A percentile compares a stretch with the other conserved stretches of the same genome.
Conservation (phyloP, 2,888 invertebrate genomes). For the Lutraria lutraria region DNA sequence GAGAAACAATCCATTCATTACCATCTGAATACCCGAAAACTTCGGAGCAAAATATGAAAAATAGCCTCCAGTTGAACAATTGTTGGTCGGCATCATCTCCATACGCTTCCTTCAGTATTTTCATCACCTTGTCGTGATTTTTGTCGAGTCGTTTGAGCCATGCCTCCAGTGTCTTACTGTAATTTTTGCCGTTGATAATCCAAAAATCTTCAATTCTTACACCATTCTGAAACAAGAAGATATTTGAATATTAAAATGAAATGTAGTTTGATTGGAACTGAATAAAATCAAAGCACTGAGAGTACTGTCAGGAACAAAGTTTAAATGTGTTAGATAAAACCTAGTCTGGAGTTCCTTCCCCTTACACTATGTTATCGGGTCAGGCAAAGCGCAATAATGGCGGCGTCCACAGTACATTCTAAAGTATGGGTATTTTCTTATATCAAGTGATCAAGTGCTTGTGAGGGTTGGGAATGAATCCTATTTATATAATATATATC, state of each 20-base stretch:
- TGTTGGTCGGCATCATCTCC: constrained; percentile 79
- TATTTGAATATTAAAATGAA: neutral
- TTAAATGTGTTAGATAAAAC: no score
- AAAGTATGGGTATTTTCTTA: no score
- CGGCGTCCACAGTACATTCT: no score
- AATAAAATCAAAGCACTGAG: no score
- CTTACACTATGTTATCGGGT: no score
- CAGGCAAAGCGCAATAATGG: no score
- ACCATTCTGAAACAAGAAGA: constrained; percentile 77
- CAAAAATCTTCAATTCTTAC: constrained; percentile 79
- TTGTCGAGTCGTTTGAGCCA: constrained; percentile 78
- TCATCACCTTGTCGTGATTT: constrained; percentile 75
- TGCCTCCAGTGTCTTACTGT: constrained; percentile 80
- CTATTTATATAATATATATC: no score
- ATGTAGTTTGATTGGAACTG: neutral
- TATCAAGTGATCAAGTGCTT: no score
- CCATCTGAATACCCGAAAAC: constrained; percentile 81
- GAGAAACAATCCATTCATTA: constrained; percentile 83
- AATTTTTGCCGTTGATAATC: constrained; percentile 79
- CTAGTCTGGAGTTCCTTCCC: no score
- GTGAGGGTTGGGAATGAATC: no score
- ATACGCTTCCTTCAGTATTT: constrained; percentile 75
- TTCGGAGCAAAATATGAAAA: constrained; percentile 84
- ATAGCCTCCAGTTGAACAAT: constrained; percentile 82
- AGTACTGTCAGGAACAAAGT: no score